Evolutionary conservation across 2,797 vertebrate species (phyloP).

Genomic region (Gymnoscopelus braueri): DNA sequence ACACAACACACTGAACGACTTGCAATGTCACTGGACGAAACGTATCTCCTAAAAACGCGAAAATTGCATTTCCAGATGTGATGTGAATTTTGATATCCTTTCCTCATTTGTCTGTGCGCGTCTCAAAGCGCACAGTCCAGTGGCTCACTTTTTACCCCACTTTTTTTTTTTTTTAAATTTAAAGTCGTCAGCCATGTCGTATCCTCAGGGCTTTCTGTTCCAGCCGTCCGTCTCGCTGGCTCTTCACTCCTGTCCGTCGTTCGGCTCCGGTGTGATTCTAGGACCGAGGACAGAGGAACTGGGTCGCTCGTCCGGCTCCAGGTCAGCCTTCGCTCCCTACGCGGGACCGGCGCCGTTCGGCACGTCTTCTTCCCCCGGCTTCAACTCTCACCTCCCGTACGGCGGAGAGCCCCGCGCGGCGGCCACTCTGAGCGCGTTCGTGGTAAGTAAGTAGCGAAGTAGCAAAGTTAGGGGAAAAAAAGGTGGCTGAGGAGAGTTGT

Average conservation of each 20-base stretch:
- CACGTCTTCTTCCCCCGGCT: slow-evolving; percentile 84
- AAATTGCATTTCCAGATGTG: slow-evolving; percentile 33
- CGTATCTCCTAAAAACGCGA: not conserved
- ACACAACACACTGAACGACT: slow-evolving; percentile 17
- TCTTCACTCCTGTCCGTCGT: slow-evolving; percentile 88
- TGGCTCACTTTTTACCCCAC: slow-evolving; percentile 32
- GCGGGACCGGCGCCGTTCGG: slow-evolving; percentile 87
- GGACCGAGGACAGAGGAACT: slow-evolving; percentile 90
- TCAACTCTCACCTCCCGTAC: slow-evolving; percentile 90
- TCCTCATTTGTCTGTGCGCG: slow-evolving; percentile 32
- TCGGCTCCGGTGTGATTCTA: slow-evolving; percentile 87
- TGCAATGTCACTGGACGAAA: slow-evolving; percentile 46
- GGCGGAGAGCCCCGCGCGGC: slow-evolving; percentile 88
- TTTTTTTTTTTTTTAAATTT: too few relatives aligned
- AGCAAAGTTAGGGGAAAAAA: too few relatives aligned
- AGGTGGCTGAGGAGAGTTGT: too few relatives aligned
- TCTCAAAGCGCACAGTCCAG: slow-evolving; percentile 34
- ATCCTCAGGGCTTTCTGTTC: slow-evolving; percentile 94
- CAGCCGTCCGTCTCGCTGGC: slow-evolving; percentile 91
- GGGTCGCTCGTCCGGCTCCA: slow-evolving; percentile 86
- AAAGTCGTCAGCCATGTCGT: slow-evolving; percentile 84
- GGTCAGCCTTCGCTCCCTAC: slow-evolving; percentile 95
- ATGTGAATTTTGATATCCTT: slow-evolving; percentile 27
- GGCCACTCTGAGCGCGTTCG: slow-evolving; percentile 87
- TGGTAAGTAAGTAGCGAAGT: slow-evolving; percentile 82